Percentiles rank a stretch among this genome's conserved stretches.
Evolutionary conservation across 2,888 invertebrate species (phyloP).

Genomic region (Amiota minor): DNA sequence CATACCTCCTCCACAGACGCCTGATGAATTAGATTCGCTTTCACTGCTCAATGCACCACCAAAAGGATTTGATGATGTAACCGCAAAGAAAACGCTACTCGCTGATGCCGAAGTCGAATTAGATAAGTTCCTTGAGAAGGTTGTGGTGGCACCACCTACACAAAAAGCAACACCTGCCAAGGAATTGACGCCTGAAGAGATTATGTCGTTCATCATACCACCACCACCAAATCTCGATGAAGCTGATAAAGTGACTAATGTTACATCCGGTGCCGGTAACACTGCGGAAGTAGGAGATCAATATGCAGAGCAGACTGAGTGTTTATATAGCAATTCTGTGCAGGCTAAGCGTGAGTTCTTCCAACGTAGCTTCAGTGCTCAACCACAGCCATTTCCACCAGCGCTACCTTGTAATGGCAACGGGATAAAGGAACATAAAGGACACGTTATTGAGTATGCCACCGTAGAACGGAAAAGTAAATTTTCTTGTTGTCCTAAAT

Average conservation of each 20-base stretch:
- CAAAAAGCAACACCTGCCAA: constrained; percentile 83
- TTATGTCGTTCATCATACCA: constrained; percentile 88
- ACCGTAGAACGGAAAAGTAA: constrained; percentile 83
- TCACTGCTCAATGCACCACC: constrained; percentile 83
- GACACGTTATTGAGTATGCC: constrained; percentile 81
- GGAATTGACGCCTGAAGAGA: constrained; percentile 86
- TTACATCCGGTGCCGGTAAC: not conserved
- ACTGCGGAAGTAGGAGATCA: not conserved
- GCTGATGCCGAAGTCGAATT: constrained; percentile 75
- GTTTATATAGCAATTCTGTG: constrained; percentile 76
- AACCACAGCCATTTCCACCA: not conserved
- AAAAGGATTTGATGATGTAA: constrained; percentile 81
- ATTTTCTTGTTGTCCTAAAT: constrained; percentile 82
- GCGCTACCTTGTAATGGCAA: constrained; percentile 9
- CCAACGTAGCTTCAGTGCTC: constrained; percentile 16
- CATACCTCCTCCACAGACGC: constrained; percentile 89
- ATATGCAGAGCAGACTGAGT: constrained; percentile 55
- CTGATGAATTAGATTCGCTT: constrained; percentile 84
- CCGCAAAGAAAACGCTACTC: constrained; percentile 42
- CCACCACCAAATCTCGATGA: constrained; percentile 80
- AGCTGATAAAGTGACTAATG: constrained; percentile 27
- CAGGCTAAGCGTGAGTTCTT: constrained; percentile 54
- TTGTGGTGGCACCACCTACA: constrained; percentile 85
- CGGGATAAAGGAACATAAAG: constrained; percentile 18
- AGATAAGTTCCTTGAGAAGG: constrained; percentile 88